Conservation (phyloP, 2,797 vertebrate genomes). For the Myotis pilosus region DNA sequence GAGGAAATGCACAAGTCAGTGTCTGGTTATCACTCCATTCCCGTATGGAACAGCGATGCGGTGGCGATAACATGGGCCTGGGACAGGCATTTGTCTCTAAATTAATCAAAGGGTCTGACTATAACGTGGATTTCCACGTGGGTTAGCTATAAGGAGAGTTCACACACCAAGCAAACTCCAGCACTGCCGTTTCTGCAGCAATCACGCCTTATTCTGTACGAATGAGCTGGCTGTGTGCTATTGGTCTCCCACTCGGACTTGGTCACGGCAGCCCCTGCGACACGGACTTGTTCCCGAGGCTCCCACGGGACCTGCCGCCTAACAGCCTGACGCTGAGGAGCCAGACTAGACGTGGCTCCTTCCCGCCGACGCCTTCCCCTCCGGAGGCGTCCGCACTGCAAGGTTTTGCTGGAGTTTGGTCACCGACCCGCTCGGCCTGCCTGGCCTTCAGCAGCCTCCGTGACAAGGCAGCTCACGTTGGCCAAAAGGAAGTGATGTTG, state of each 20-base stretch:
- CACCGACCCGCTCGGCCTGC: background rate
- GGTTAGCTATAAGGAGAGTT: background rate
- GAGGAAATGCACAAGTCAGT: background rate
- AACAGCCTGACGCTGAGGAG: background rate
- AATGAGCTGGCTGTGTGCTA: background rate
- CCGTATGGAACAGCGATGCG: background rate
- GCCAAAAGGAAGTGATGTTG: background rate
- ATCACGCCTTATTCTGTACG: background rate
- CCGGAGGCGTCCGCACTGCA: no score
- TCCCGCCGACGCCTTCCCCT: background rate
- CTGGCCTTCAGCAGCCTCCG: background rate
- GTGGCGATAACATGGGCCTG: background rate
- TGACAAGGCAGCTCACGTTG: background rate
- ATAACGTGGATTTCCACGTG: constrained; percentile 17
- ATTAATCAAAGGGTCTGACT: constrained; percentile 45
- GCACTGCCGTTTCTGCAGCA: background rate
- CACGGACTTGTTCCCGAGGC: background rate
- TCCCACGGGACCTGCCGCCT: background rate
- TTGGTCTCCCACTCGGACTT: background rate
- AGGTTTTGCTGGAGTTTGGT: background rate
- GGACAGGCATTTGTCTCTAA: constrained; percentile 44
- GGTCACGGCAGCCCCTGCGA: background rate
- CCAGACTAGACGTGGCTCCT: background rate
- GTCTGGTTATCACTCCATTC: constrained; percentile 20
- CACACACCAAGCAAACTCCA: background rate